Evolutionary conservation across 2,888 invertebrate species (phyloP).

Genomic region (Ophioninae sp.): DNA sequence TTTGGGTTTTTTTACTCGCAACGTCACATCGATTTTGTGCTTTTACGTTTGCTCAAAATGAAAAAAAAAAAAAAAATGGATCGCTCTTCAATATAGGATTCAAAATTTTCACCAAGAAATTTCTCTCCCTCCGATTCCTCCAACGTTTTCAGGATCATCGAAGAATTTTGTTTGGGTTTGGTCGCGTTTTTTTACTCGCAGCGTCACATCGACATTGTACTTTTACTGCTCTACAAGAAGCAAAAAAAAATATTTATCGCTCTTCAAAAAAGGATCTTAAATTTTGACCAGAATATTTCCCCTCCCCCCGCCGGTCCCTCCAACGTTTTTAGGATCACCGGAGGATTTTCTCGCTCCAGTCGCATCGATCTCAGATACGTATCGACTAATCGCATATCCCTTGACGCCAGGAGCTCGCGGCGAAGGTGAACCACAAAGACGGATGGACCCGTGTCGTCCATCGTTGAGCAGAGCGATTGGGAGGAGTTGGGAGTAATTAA

Average conservation of each 20-base stretch:
- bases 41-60: too few relatives aligned
- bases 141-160: conserved; percentile 58
- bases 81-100: too few relatives aligned
- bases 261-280: background rate
- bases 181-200: too few relatives aligned
- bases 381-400: conserved; percentile 66
- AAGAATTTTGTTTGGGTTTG: conserved; percentile 39
- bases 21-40: too few relatives aligned
- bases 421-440: conserved; percentile 40
- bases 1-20: too few relatives aligned
- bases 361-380: conserved; percentile 57
- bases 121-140: background rate
- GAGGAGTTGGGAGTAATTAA: conserved; percentile 60
- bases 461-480: conserved; percentile 35
- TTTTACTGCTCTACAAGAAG: too few relatives aligned
- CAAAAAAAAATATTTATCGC: too few relatives aligned
- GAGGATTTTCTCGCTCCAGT: conserved; percentile 49
- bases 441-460: conserved; percentile 23
- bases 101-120: too few relatives aligned
- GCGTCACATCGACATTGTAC: too few relatives aligned
- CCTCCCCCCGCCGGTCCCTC: background rate
- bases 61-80: too few relatives aligned
- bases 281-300: background rate
- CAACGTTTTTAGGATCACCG: conserved; percentile 58
- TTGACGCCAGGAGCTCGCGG: conserved; percentile 34